Evolutionary conservation across 2,113 vertebrate genomes (phyloP).

Genomic region (Bungarus multicinctus): DNA sequence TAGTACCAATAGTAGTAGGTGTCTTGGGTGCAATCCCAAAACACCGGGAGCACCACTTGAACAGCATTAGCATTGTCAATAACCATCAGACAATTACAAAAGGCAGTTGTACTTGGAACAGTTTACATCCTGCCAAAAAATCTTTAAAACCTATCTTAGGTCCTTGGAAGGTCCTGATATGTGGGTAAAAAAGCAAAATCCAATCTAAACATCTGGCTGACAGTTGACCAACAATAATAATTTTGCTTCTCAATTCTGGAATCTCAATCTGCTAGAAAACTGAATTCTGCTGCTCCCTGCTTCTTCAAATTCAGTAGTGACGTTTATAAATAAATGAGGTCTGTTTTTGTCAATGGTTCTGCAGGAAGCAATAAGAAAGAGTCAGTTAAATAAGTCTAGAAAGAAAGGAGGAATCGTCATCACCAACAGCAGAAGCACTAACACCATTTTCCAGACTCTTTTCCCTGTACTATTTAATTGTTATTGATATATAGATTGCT

Average conservation of each 20-base stretch:
- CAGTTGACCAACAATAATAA: not conserved
- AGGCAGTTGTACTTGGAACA: not conserved
- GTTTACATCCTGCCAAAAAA: not conserved
- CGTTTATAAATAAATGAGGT: not conserved
- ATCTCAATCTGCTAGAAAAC: not conserved
- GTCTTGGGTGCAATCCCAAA: not conserved
- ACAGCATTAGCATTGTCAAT: not conserved
- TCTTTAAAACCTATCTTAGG: not conserved
- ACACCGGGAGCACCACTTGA: not conserved
- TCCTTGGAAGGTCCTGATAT: not conserved
- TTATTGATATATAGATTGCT: slow-evolving; percentile 27
- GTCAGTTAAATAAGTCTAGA: not conserved
- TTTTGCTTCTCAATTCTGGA: not conserved
- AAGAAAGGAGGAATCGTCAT: not conserved
- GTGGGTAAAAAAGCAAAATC: not conserved
- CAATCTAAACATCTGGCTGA: not conserved
- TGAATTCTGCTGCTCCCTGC: not conserved
- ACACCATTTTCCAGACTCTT: slow-evolving; percentile 1
- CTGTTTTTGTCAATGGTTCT: not conserved
- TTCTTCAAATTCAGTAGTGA: not conserved
- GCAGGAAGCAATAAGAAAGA: too few relatives aligned
- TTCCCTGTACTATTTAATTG: slow-evolving; percentile 37
- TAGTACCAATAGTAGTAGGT: not conserved
- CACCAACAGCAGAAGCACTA: not conserved
- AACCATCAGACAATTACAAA: not conserved